These are phyloP conservation scores for Drosophila pseudotakahashii DNA, from an alignment of 2,888 invertebrate species.

Conservation along the genomic window DNA sequence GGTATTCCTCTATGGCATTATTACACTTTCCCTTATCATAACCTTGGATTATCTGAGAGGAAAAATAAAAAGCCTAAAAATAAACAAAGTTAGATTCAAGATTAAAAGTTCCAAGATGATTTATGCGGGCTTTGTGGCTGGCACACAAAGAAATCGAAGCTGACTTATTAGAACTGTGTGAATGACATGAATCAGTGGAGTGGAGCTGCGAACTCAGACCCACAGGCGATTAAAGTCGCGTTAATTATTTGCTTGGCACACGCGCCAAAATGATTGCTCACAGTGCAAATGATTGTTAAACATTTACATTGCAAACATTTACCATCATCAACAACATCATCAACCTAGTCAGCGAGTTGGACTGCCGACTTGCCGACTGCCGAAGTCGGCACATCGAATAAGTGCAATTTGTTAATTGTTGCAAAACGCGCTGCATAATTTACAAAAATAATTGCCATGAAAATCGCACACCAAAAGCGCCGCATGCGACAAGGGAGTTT, in stretches of 20 bases:
- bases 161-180: conserved; percentile 26
- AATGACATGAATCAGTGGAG: conserved; percentile 68
- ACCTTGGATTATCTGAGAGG: conserved; percentile 10
- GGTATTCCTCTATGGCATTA: no score
- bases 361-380: background rate
- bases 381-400: conserved; percentile 34
- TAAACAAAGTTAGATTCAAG: conserved; percentile 5
- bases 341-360: conserved; percentile 10
- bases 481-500: conserved; percentile 59
- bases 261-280: conserved; percentile 78
- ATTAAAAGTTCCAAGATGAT: conserved; percentile 13
- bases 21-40: background rate
- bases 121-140: conserved; percentile 8
- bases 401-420: conserved; percentile 74
- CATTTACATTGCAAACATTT: conserved; percentile 63
- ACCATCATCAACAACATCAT: conserved; percentile 35
- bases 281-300: conserved; percentile 69
- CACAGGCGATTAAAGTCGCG: conserved; percentile 55
- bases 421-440: conserved; percentile 73
- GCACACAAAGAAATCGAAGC: background rate
- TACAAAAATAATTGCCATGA: conserved; percentile 65
- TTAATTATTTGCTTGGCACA: conserved; percentile 63
- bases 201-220: conserved; percentile 17
- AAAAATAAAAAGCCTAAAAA: background rate
- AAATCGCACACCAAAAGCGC: conserved; percentile 70